Percentiles rank a stretch among this genome's conserved stretches.
Evolutionary conservation across 2,113 vertebrate species (phyloP).

Genomic region (Notechis scutatus): DNA sequence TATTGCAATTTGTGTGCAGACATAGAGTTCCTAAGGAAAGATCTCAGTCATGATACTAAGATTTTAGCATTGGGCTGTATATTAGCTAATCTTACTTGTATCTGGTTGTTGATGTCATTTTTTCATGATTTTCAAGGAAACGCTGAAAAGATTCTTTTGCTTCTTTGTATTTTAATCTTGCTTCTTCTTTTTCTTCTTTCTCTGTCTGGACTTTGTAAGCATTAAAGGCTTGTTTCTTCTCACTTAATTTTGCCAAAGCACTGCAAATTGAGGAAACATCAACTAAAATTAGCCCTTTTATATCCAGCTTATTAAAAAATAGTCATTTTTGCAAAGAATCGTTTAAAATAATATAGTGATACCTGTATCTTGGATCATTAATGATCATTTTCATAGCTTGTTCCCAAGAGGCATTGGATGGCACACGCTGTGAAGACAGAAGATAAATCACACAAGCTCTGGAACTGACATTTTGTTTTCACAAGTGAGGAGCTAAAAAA

Average conservation of each 20-base stretch:
- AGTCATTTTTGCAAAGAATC: not conserved
- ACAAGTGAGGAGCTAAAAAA: not conserved
- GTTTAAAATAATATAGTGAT: slow-evolving; percentile 12
- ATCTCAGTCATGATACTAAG: not conserved
- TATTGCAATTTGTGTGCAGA: not conserved
- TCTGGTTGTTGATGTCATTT: slow-evolving; percentile 98
- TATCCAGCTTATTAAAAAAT: not conserved
- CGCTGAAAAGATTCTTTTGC: slow-evolving; percentile 96
- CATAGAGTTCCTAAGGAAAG: not conserved
- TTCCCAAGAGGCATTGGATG: slow-evolving; percentile 96
- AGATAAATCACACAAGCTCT: not conserved
- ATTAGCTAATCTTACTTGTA: slow-evolving; percentile 82
- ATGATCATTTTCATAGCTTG: slow-evolving; percentile 99
- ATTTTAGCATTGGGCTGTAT: not conserved
- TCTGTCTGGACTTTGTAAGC: slow-evolving; percentile 98
- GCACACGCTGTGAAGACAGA: slow-evolving; percentile 79
- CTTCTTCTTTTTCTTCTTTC: slow-evolving; percentile 98
- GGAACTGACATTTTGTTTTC: not conserved
- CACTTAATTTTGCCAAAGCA: slow-evolving; percentile 93
- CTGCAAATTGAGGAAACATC: slow-evolving; percentile 57
- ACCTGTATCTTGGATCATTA: slow-evolving; percentile 87
- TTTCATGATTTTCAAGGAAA: slow-evolving; percentile 96
- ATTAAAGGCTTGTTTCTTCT: slow-evolving; percentile 98
- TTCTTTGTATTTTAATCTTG: slow-evolving; percentile 96
- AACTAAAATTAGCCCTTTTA: not conserved